Base-by-base conservation (phyloP, 2,113 vertebrate species). In the Phainopepla nitens region DNA sequence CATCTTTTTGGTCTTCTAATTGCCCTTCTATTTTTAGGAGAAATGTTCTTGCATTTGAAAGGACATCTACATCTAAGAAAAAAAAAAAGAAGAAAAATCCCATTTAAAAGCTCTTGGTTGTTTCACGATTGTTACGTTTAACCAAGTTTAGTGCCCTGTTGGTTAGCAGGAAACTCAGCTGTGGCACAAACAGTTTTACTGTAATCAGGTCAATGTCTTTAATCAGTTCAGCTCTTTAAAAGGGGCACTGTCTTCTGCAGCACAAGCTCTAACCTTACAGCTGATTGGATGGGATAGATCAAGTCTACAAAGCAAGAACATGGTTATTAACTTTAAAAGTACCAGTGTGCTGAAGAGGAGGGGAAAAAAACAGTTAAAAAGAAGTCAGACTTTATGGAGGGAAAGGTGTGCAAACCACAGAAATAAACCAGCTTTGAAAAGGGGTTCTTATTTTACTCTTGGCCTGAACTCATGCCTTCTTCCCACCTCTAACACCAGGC, bases 191-290 rank as follows among this genome's bases (percentile, higher is more conserved):
- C 93, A 93, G 93, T 94, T 93, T 95, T 65, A 82, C 71, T 90
- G 89, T 95, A 96, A 95, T 92, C 89, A 89, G 94, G 94, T 96
- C 96, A 97, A 58, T 44, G 87, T 89, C 94, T 96, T 95, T 93
- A 95, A 97, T 95, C 94, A 96, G 94, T 93, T 93, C 92, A 96
- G 89, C 86, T 73, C 93, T 96, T 97, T 94, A 95, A 97, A 95
- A 97, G 79, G 83, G 77, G 60, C 80, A 92, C 97, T 94, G 97
- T 97, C 93, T 97, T 60, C 62, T 76, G 58, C 7, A 95, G 96
- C 84, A 45, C 88, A 94, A 93, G 89, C 92, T 91, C 94, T 86
- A 82, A 93, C 92, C 90, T 94, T 89, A 88, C 87, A 91, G 64
- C 94, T 96, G 94, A 94, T 75, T 96, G 89, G 93, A 97, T 96